These are phyloP conservation scores for Ceramica pisi DNA, from an alignment of 2,888 invertebrate species.

Conservation along the genomic window DNA sequence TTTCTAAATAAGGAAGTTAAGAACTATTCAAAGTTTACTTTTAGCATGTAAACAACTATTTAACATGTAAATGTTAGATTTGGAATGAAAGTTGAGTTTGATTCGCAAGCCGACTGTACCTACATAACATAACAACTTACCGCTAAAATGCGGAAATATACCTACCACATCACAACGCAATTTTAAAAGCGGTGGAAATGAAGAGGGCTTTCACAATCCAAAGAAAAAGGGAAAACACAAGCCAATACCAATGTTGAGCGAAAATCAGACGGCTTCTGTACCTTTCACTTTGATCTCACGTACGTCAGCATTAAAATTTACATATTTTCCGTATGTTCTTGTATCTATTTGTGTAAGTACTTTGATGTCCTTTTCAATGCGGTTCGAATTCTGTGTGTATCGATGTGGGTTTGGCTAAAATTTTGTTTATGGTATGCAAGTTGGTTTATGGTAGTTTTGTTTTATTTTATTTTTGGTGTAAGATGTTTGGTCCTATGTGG, in stretches of 20 bases:
- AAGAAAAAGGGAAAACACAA: constrained; percentile 71
- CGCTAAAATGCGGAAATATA: neutral
- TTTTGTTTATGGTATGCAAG: constrained; percentile 62
- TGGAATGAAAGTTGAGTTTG: too few relatives aligned
- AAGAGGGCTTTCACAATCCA: constrained; percentile 65
- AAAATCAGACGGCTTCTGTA: constrained; percentile 74
- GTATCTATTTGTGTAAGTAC: constrained; percentile 82
- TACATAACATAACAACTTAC: neutral
- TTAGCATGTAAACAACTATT: too few relatives aligned
- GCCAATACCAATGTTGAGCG: constrained; percentile 67
- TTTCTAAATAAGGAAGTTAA: too few relatives aligned
- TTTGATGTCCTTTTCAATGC: constrained; percentile 86
- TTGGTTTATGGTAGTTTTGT: constrained; percentile 60
- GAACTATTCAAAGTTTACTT: too few relatives aligned
- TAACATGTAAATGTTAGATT: too few relatives aligned
- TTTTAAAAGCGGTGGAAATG: constrained; percentile 71
- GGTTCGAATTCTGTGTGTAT: constrained; percentile 73
- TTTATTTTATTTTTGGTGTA: constrained; percentile 44
- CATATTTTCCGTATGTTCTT: constrained; percentile 80
- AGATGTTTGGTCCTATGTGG: neutral
- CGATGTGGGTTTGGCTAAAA: constrained; percentile 71
- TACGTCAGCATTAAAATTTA: constrained; percentile 86
- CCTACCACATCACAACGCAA: constrained; percentile 64
- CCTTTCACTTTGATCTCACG: constrained; percentile 83
- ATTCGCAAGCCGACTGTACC: too few relatives aligned